Evolutionary conservation across 2,113 vertebrate species (phyloP).

Genomic region (Cryptoleucopteryx plumbea): DNA sequence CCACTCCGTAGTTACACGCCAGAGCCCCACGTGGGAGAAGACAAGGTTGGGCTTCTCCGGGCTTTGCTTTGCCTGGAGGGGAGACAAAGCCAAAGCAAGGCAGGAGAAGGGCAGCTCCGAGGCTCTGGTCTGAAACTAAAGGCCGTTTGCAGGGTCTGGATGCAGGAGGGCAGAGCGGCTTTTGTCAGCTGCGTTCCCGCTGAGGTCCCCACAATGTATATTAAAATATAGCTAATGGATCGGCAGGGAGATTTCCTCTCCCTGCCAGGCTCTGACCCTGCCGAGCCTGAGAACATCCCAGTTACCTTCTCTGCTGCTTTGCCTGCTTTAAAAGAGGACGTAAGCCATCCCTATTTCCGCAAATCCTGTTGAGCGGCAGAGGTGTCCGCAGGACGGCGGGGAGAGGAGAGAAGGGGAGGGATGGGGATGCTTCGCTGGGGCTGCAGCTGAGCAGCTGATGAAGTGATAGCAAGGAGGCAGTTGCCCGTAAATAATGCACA

Average conservation of each 20-base stretch:
- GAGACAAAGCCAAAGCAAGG: no score
- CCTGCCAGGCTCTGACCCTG: neutral
- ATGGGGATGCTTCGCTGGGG: no score
- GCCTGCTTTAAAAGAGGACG: neutral
- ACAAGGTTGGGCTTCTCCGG: accelerated
- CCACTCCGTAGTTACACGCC: accelerated
- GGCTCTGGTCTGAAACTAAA: neutral
- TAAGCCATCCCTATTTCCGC: neutral
- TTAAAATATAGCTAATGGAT: neutral
- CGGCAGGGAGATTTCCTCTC: no score
- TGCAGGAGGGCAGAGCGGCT: neutral
- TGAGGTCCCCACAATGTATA: accelerated
- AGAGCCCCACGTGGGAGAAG: neutral
- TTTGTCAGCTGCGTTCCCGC: neutral
- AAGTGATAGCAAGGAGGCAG: neutral
- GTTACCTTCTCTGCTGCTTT: neutral
- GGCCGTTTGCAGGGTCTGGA: neutral
- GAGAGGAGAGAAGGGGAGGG: neutral
- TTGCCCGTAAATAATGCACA: neutral
- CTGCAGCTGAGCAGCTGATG: neutral
- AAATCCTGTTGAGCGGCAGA: neutral
- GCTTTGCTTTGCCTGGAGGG: neutral
- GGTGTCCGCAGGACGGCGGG: accelerated
- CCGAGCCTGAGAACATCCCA: neutral
- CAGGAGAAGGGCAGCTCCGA: neutral